phyloP scores from a whole-genome alignment of 1,140 invertebrate genomes.

The Sarcophaga bullata region DNA sequence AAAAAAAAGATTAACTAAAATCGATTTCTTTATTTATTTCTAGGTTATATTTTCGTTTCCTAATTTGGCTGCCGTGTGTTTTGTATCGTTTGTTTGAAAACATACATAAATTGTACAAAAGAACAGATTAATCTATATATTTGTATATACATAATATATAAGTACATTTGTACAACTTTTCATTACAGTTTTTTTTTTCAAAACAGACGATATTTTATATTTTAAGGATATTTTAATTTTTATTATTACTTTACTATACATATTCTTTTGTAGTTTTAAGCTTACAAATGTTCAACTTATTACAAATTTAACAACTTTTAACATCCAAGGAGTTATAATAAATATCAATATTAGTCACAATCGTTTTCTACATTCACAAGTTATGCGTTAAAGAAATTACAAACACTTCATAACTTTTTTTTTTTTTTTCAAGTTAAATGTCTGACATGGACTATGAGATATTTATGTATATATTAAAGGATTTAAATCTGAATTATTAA shows the following conservation, averaged over 20 bases:
- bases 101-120: conserved; percentile 13
- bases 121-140: conserved; percentile 1
- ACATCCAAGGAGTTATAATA: no score
- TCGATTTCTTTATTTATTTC: background rate
- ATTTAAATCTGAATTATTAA: no score
- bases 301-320: background rate
- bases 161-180: conserved; percentile 7
- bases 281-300: conserved; percentile 5
- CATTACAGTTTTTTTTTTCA: conserved; percentile 12
- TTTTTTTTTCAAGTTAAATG: no score
- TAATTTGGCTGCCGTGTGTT: conserved; percentile 61
- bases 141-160: conserved; percentile 9
- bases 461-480: no score
- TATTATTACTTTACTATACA: background rate
- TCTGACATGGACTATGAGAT: no score
- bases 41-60: conserved; percentile 42
- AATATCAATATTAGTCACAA: no score
- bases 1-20: background rate
- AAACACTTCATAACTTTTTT: no score
- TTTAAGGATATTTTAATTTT: conserved; percentile 28
- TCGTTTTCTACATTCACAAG: no score
- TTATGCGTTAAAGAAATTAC: no score
- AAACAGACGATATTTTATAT: conserved; percentile 27
- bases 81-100: conserved; percentile 27
- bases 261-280: conserved; percentile 22